These are phyloP conservation scores for Drosophila falleni DNA, from an alignment of 2,888 invertebrate species.

Conservation along the genomic window DNA sequence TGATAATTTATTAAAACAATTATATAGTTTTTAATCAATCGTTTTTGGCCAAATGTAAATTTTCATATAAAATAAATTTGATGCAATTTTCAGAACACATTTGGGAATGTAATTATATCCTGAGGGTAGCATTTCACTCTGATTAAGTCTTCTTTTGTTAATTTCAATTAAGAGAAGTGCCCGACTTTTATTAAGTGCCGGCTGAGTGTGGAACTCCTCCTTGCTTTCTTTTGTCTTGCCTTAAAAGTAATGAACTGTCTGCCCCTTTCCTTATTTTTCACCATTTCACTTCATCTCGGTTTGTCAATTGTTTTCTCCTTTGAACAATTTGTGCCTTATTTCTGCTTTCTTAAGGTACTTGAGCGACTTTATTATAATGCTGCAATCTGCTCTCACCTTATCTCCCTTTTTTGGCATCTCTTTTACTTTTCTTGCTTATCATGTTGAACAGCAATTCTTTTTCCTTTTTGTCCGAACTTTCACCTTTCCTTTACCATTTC, in stretches of 20 bases:
- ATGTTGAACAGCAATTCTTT: not conserved
- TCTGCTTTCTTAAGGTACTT: constrained; percentile 8
- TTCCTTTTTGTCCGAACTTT: not conserved
- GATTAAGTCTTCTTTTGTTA: constrained; percentile 18
- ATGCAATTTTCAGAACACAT: not conserved
- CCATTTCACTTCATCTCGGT: constrained; percentile 21
- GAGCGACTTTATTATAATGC: constrained; percentile 17
- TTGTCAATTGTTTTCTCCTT: constrained; percentile 19
- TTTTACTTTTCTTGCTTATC: constrained; percentile 16
- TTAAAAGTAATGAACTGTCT: constrained; percentile 16
- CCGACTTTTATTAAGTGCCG: constrained; percentile 5
- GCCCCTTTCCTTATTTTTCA: constrained; percentile 3
- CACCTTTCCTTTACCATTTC: not conserved
- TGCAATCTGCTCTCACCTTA: constrained; percentile 9
- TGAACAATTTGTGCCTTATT: constrained; percentile 6
- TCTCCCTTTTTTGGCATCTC: not conserved
- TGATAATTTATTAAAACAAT: constrained; percentile 13
- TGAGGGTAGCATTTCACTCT: constrained; percentile 3
- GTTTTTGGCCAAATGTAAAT: constrained; percentile 20
- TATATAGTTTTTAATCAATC: constrained; percentile 15
- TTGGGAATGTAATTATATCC: constrained; percentile 4
- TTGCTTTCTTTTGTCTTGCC: not conserved
- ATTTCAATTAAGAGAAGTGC: constrained; percentile 42
- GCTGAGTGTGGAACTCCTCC: constrained; percentile 1
- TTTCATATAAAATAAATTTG: constrained; percentile 12